Conservation (phyloP, 2,797 vertebrate species). For the Spinibarbus caldwelli region DNA sequence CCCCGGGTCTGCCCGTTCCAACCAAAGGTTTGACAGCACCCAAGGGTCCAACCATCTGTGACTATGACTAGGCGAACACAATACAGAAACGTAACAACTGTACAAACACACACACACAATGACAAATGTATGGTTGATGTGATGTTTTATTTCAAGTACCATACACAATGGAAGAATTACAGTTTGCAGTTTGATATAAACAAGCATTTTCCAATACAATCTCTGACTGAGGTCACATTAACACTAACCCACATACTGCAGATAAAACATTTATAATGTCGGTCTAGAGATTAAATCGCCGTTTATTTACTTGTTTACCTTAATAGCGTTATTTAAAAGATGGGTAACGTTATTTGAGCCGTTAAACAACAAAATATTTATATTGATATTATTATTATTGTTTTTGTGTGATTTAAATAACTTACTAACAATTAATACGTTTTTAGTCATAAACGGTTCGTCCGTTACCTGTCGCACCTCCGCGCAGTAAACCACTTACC, state of each 20-base stretch:
- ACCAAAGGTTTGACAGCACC: conserved; percentile 47
- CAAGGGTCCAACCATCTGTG: conserved; percentile 66
- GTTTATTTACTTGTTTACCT: conserved; percentile 1
- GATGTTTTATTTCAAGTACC: not conserved
- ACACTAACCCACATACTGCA: not conserved
- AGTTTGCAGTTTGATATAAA: not conserved
- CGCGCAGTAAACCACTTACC: not conserved
- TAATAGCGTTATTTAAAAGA: not conserved
- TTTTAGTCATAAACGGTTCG: not conserved
- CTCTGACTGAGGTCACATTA: not conserved
- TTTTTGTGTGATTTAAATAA: not conserved
- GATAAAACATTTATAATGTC: not conserved
- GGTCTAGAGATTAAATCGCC: not conserved
- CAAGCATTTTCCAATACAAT: not conserved
- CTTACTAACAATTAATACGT: too few relatives aligned
- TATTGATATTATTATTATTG: not conserved
- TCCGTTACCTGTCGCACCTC: not conserved
- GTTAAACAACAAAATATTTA: not conserved
- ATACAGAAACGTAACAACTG: not conserved
- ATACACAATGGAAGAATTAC: not conserved
- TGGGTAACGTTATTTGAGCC: not conserved
- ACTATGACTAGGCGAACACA: conserved; percentile 54
- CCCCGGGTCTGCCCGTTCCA: conserved; percentile 48
- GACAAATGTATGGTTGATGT: not conserved
- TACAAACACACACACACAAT: not conserved